phyloP scores from a whole-genome alignment of 2,113 vertebrate genomes.

The Heterocephalus glaber region DNA sequence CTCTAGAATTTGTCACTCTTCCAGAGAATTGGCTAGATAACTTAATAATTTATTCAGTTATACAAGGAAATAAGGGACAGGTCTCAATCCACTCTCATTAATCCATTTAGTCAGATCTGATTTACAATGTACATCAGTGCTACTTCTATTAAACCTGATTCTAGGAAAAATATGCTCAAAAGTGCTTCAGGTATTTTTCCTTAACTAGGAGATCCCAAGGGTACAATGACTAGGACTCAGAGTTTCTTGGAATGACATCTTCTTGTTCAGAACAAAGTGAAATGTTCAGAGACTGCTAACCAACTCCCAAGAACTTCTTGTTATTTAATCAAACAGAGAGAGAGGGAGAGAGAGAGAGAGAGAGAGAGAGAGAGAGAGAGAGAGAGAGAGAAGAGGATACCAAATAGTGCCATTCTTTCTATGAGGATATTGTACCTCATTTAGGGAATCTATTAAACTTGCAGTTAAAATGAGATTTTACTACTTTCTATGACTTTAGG shows the following conservation, averaged over 20 bases:
- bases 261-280: background rate
- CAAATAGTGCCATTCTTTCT: background rate
- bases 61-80: background rate
- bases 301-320: background rate
- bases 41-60: background rate
- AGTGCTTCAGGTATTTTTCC: slow-evolving; percentile 3
- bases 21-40: background rate
- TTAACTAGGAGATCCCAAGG: background rate
- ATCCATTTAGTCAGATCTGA: slow-evolving; percentile 35
- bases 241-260: background rate
- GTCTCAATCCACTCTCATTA: background rate
- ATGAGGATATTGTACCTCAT: background rate
- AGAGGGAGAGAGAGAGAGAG: no score
- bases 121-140: background rate
- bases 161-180: background rate
- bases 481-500: background rate
- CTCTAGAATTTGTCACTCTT: background rate
- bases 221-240: background rate
- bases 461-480: slow-evolving; percentile 34
- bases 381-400: background rate
- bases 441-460: background rate
- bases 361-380: background rate
- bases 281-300: background rate
- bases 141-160: slow-evolving; percentile 50
- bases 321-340: background rate